phyloP scores from a whole-genome alignment of 2,888 invertebrate species.

The Mellilla xanthometata region DNA sequence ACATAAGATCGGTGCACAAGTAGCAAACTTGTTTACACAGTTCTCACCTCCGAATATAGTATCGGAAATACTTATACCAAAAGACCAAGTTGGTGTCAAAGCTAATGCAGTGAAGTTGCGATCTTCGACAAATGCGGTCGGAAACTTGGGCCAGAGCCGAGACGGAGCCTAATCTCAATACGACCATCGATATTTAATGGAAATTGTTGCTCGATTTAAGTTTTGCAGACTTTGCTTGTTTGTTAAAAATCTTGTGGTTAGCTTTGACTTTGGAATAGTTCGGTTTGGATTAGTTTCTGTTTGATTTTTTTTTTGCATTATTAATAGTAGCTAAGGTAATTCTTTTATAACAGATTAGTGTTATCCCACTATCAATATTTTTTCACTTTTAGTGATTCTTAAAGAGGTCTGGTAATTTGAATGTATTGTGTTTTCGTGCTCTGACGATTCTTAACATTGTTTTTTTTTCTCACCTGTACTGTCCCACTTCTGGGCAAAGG shows the following conservation, averaged over 20 bases:
- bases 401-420: too few relatives aligned
- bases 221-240: conserved; percentile 10
- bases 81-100: conserved; percentile 59
- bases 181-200: conserved; percentile 24
- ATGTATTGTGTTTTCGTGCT: too few relatives aligned
- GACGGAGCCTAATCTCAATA: conserved; percentile 29
- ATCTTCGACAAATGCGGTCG: conserved; percentile 69
- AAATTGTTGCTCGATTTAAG: conserved; percentile 20
- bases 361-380: too few relatives aligned
- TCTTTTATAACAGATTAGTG: too few relatives aligned
- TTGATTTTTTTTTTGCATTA: too few relatives aligned
- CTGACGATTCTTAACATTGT: too few relatives aligned
- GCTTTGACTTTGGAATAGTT: too few relatives aligned
- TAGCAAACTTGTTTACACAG: conserved; percentile 21
- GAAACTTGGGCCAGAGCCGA: conserved; percentile 52
- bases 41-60: conserved; percentile 8
- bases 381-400: too few relatives aligned
- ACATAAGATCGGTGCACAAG: not conserved
- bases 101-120: conserved; percentile 62
- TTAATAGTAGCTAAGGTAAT: too few relatives aligned
- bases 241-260: not conserved
- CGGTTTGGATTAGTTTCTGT: too few relatives aligned
- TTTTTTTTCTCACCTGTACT: too few relatives aligned
- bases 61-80: conserved; percentile 22
- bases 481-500: too few relatives aligned